These are phyloP conservation scores for Tenthredo distinguenda DNA, from an alignment of 2,888 invertebrate genomes.

Conservation along the genomic window DNA sequence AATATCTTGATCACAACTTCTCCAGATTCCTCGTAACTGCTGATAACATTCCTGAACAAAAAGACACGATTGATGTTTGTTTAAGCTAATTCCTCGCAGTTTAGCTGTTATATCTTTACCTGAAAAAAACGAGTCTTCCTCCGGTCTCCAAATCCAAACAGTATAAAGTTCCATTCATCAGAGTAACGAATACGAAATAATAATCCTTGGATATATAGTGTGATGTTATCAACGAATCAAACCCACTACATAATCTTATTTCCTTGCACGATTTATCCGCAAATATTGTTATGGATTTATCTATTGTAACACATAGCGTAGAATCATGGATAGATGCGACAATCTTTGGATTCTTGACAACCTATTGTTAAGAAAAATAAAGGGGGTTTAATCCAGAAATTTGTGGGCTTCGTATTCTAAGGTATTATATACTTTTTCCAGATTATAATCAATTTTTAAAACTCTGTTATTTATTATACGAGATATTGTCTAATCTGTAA, in stretches of 20 bases:
- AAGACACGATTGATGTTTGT: neutral
- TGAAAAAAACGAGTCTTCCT: slow-evolving; percentile 65
- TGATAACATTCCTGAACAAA: slow-evolving; percentile 53
- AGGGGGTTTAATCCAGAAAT: neutral
- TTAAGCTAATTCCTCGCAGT: neutral
- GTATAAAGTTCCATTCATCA: slow-evolving; percentile 66
- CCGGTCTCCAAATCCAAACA: slow-evolving; percentile 68
- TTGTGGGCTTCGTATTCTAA: too few species aligned
- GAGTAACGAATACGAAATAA: slow-evolving; percentile 67
- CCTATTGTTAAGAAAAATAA: slow-evolving; percentile 54
- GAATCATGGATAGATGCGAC: slow-evolving; percentile 65
- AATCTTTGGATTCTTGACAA: slow-evolving; percentile 59
- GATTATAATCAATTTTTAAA: neutral
- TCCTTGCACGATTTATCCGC: slow-evolving; percentile 69
- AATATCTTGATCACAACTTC: slow-evolving; percentile 61
- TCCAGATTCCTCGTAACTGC: neutral
- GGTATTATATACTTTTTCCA: neutral
- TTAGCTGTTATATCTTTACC: slow-evolving; percentile 61
- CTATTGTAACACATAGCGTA: slow-evolving; percentile 70
- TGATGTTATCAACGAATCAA: slow-evolving; percentile 68
- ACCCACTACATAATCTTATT: slow-evolving; percentile 67
- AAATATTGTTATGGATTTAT: slow-evolving; percentile 74
- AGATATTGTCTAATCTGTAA: neutral
- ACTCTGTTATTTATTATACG: neutral
- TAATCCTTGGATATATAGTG: slow-evolving; percentile 69